Percentiles rank a stretch among this genome's conserved stretches.
Conservation (phyloP, 2,888 invertebrate species). For the Eumacrocentrus americanus region DNA sequence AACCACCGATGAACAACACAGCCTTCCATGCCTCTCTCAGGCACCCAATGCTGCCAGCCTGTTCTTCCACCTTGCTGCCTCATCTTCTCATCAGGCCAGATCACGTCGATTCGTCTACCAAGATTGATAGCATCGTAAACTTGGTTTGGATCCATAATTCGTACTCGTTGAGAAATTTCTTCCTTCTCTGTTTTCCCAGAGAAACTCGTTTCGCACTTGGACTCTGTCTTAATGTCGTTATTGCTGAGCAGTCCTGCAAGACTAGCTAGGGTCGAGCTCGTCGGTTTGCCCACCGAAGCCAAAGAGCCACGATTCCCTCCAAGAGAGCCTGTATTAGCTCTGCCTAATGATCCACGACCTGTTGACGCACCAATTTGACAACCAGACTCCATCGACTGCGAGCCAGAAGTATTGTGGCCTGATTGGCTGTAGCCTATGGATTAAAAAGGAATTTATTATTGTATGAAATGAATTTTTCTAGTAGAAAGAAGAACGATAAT, state of each 20-base stretch:
- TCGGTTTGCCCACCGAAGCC: slow-evolving; percentile 86
- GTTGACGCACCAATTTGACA: slow-evolving; percentile 68
- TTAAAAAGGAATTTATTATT: no score
- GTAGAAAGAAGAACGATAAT: background rate
- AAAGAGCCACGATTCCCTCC: slow-evolving; percentile 82
- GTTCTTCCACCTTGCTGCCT: slow-evolving; percentile 84
- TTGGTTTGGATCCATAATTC: slow-evolving; percentile 70
- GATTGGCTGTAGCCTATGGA: slow-evolving; percentile 58
- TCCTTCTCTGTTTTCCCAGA: slow-evolving; percentile 60
- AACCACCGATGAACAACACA: slow-evolving; percentile 93
- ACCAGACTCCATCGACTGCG: slow-evolving; percentile 66
- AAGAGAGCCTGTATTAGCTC: slow-evolving; percentile 60
- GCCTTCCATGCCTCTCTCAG: slow-evolving; percentile 91
- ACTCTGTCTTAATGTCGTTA: slow-evolving; percentile 64
- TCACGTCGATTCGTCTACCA: slow-evolving; percentile 89
- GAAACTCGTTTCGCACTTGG: slow-evolving; percentile 58
- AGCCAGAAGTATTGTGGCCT: slow-evolving; percentile 65
- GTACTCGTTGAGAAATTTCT: slow-evolving; percentile 65
- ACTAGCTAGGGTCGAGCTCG: slow-evolving; percentile 83
- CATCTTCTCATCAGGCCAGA: slow-evolving; percentile 93
- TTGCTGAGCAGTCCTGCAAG: slow-evolving; percentile 78
- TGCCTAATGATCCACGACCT: slow-evolving; percentile 63
- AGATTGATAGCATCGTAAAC: slow-evolving; percentile 93
- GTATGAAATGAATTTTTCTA: no score
- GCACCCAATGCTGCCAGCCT: slow-evolving; percentile 90